Evolutionary conservation across 2,888 invertebrate species (phyloP).

Genomic region (Galeopsomyia nigrocyanea): DNA sequence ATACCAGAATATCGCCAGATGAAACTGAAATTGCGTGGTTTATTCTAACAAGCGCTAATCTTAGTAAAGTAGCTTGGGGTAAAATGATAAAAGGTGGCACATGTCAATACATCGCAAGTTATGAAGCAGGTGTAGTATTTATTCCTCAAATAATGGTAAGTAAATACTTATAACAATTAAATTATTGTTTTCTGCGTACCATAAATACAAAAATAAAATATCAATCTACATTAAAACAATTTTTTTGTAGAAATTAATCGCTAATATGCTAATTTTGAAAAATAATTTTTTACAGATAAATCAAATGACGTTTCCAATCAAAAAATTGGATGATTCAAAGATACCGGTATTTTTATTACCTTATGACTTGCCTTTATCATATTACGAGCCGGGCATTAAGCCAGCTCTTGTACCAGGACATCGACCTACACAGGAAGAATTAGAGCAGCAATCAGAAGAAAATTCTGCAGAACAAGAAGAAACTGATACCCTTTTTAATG

Average conservation of each 20-base stretch:
- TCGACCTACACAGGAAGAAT: too few relatives aligned
- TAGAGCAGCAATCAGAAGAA: too few relatives aligned
- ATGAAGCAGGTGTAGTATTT: constrained; percentile 92
- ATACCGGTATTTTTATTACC: constrained; percentile 76
- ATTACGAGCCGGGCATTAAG: constrained; percentile 79
- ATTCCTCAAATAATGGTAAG: constrained; percentile 86
- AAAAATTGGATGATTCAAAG: constrained; percentile 52
- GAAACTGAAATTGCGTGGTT: constrained; percentile 81
- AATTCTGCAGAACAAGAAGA: too few relatives aligned
- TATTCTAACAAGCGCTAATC: constrained; percentile 91
- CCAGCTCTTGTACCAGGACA: constrained; percentile 74
- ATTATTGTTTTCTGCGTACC: too few relatives aligned
- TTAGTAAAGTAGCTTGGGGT: constrained; percentile 99
- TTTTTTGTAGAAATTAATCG: neutral
- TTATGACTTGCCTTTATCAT: constrained; percentile 85
- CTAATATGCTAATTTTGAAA: neutral
- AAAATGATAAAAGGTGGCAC: constrained; percentile 70
- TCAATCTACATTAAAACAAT: neutral
- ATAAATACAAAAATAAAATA: too few relatives aligned
- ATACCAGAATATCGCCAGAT: constrained; percentile 83
- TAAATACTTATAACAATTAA: constrained; percentile 48
- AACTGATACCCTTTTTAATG: too few relatives aligned
- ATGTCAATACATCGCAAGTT: constrained; percentile 79
- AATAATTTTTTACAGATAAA: constrained; percentile 71
- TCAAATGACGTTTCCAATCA: constrained; percentile 74